phyloP scores from a whole-genome alignment of 1,140 invertebrate species.

The Aplysia californica region DNA sequence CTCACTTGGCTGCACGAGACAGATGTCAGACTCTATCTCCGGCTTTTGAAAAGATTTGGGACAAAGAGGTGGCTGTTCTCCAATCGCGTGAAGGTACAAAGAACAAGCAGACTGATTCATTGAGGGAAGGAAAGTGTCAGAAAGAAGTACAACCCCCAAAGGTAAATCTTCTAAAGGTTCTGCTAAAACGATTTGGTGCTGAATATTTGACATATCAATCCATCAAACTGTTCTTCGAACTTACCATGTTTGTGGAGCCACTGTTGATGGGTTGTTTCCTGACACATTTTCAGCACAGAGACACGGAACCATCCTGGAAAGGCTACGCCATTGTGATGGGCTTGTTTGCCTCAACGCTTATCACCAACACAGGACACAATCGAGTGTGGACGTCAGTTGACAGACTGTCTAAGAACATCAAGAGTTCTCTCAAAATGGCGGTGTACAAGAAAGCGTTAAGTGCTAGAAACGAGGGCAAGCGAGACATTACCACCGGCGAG shows the following conservation, averaged over 20 bases:
- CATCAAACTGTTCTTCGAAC: no score
- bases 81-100: background rate
- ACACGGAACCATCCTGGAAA: background rate
- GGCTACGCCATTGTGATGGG: background rate
- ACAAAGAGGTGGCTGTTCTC: background rate
- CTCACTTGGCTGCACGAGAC: background rate
- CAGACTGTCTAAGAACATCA: background rate
- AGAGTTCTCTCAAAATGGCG: background rate
- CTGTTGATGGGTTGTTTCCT: background rate
- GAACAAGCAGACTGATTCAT: background rate
- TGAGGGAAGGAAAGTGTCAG: background rate
- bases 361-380: background rate
- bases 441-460: background rate
- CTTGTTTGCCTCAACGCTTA: background rate
- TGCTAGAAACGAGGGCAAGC: slow-evolving; percentile 3
- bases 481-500: slow-evolving; percentile 1
- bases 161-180: background rate
- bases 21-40: background rate
- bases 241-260: background rate
- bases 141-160: background rate
- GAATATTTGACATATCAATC: background rate
- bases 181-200: background rate
- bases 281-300: background rate
- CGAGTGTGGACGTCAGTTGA: background rate
- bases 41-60: background rate